Evolutionary conservation across 2,888 invertebrate species (phyloP).

Genomic region (Machimus rusticus): DNA sequence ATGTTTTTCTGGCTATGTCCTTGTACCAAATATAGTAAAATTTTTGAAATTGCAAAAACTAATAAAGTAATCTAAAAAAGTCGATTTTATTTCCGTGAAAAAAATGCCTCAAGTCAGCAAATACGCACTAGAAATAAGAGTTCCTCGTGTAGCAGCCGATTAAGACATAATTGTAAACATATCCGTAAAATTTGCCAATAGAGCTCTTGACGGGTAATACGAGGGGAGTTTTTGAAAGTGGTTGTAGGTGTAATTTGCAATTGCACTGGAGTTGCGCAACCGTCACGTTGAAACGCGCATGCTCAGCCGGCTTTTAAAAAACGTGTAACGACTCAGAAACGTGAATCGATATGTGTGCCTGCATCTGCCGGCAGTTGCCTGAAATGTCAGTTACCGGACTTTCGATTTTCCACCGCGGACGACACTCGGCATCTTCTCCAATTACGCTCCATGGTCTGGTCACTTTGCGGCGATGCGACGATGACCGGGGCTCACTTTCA

Average conservation of each 20-base stretch:
- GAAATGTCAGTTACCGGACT: background rate
- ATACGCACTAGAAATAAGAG: background rate
- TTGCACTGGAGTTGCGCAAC: background rate
- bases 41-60: no score
- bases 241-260: background rate
- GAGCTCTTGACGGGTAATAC: background rate
- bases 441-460: background rate
- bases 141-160: background rate
- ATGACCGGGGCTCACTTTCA: background rate
- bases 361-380: background rate
- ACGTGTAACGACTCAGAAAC: background rate
- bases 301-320: background rate
- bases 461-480: background rate
- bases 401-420: background rate
- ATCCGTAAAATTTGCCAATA: background rate
- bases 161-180: background rate
- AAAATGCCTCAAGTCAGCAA: background rate
- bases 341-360: background rate
- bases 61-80: no score
- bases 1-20: no score
- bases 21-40: no score
- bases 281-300: background rate
- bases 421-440: background rate
- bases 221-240: background rate
- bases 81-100: background rate